Percentiles rank a stretch among this genome's conserved stretches.
phyloP scores from a whole-genome alignment of 2,797 vertebrate species.

The Hoplostethus mediterraneus region DNA sequence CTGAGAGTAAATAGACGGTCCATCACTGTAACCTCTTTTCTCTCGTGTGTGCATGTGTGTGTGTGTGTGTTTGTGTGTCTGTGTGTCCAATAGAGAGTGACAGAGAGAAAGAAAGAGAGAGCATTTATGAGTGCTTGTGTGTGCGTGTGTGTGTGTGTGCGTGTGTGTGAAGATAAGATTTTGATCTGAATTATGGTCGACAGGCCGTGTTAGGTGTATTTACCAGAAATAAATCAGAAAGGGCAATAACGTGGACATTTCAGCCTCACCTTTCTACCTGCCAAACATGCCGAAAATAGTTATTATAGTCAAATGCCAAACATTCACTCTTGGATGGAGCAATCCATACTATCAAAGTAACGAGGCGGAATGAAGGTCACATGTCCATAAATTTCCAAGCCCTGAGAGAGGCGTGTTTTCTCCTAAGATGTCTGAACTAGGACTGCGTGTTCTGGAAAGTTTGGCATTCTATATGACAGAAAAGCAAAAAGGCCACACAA shows the following conservation, averaged over 20 bases:
- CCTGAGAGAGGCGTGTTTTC: background rate
- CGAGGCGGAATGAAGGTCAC: background rate
- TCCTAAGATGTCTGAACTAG: background rate
- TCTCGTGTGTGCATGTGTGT: slow-evolving; percentile 15
- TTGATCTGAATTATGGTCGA: too few relatives aligned
- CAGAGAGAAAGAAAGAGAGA: slow-evolving; percentile 35
- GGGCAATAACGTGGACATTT: background rate
- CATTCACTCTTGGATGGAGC: slow-evolving; percentile 21
- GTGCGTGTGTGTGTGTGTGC: background rate
- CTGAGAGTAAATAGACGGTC: slow-evolving; percentile 73
- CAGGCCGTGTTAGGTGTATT: background rate
- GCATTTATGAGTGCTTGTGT: slow-evolving; percentile 27
- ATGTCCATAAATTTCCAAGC: background rate
- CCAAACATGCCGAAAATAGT: slow-evolving; percentile 2
- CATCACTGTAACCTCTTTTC: slow-evolving; percentile 58
- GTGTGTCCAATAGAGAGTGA: slow-evolving; percentile 40
- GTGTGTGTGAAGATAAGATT: background rate
- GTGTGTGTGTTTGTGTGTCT: slow-evolving; percentile 19
- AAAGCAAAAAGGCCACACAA: slow-evolving; percentile 5
- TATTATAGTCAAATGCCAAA: background rate
- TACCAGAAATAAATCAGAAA: background rate
- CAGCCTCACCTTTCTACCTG: background rate
- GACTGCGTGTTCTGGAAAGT: slow-evolving; percentile 8
- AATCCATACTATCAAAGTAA: background rate
- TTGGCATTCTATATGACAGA: slow-evolving; percentile 28